A percentile compares a stretch with the other conserved stretches of the same genome.
Conservation (phyloP, 2,888 invertebrate genomes). For the Epinotia bilunana region DNA sequence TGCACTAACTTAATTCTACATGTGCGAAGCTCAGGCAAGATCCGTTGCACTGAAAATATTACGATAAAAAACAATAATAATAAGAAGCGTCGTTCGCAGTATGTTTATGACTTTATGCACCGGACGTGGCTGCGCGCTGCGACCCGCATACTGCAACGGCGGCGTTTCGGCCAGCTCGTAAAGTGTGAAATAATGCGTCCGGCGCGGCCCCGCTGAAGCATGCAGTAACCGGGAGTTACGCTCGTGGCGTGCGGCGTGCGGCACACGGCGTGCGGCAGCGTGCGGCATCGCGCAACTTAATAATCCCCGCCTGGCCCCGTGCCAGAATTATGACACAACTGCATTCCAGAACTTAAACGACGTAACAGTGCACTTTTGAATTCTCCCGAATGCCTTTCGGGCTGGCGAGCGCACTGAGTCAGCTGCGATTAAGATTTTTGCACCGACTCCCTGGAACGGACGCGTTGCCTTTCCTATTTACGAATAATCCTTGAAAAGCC, state of each 20-base stretch:
- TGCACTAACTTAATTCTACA: not conserved
- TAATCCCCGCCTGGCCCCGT: slow-evolving; percentile 59
- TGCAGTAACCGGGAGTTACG: slow-evolving; percentile 39
- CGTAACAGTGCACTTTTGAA: slow-evolving; percentile 3
- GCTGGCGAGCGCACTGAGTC: slow-evolving; percentile 55
- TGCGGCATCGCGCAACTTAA: slow-evolving; percentile 64
- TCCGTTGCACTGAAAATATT: slow-evolving; percentile 4
- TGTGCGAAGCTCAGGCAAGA: not conserved
- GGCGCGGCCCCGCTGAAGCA: slow-evolving; percentile 37
- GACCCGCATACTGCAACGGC: slow-evolving; percentile 35
- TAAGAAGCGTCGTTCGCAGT: slow-evolving; percentile 9
- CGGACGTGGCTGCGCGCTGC: slow-evolving; percentile 23
- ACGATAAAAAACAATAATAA: slow-evolving; percentile 20
- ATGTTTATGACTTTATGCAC: slow-evolving; percentile 33
- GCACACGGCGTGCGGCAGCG: slow-evolving; percentile 35
- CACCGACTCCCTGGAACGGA: slow-evolving; percentile 48
- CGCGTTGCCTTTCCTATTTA: slow-evolving; percentile 46
- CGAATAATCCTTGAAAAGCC: slow-evolving; percentile 45
- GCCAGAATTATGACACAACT: slow-evolving; percentile 61
- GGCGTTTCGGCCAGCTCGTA: slow-evolving; percentile 36
- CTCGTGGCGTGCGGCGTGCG: slow-evolving; percentile 33
- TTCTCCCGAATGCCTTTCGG: not conserved
- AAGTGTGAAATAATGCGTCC: slow-evolving; percentile 43
- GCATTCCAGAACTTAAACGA: slow-evolving; percentile 8
- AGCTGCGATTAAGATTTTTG: slow-evolving; percentile 67